Evolutionary conservation across 1,140 invertebrate species (phyloP), one percentile per base, ranked within the genome.

Genomic region (Tenebrio molitor): DNA sequence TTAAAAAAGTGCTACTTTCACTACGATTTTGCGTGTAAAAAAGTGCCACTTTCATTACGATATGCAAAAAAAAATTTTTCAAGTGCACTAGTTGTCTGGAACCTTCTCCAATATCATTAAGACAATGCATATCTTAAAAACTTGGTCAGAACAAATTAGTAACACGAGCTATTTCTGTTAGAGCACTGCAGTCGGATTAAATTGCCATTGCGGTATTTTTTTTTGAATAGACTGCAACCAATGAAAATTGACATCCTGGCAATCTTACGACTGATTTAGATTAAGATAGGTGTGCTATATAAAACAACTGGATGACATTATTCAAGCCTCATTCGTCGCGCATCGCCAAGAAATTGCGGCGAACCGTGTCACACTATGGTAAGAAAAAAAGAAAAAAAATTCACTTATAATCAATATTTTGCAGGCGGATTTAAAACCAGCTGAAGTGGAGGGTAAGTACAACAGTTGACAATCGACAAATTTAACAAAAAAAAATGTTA

Each of bases 401-500:
- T n/a, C n/a, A n/a, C n/a, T n/a, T n/a, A n/a, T n/a, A n/a, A n/a
- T n/a, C n/a, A n/a, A n/a, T n/a, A 16, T 65, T 44, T 76, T 75
- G n/a, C 71, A 80, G 79, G 53, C 74, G 7, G 80, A 81, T 15
- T 58, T 81, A 33, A 80, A 78, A 75, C 74, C 72, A n/a, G 42
- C 34, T 2, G 80, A 81, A 74, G 53, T 81, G 21, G 80, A 81
- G 69, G 72, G 80, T 81, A 77, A 78, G 78, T 77, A n/a, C n/a
- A n/a, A n/a, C n/a, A n/a, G n/a, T n/a, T n/a, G n/a, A n/a, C n/a
- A n/a, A n/a, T n/a, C n/a, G n/a, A n/a, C 1, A 67, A 21, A 44
- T 64, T 36, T 33, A 5, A 71, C n/a, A 46, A 44, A 14, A 17
- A 33, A 12, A 19, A 53, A 15, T 1, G 33, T 10, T 17, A 62